Evolutionary conservation across 2,888 invertebrate species (phyloP).

Genomic region (Mythimna impura): DNA sequence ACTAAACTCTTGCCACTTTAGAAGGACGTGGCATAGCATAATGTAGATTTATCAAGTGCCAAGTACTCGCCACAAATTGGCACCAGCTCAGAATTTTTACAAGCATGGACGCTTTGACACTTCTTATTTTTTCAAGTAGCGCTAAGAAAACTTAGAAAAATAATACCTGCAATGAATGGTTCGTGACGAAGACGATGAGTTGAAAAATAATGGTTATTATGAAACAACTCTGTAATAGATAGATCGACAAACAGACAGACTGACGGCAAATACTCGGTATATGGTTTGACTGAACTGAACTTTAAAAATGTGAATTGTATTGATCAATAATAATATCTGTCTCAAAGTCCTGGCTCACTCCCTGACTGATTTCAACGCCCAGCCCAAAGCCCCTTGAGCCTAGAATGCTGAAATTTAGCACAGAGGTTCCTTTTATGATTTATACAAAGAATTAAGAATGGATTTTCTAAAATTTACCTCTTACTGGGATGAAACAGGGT

Average conservation of each 20-base stretch:
- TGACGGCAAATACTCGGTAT: no score
- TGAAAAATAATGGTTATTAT: background rate
- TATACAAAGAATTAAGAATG: no score
- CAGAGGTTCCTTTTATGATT: no score
- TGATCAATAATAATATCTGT: no score
- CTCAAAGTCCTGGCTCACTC: no score
- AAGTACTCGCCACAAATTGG: slow-evolving; percentile 59
- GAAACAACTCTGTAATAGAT: background rate
- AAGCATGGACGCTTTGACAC: slow-evolving; percentile 42
- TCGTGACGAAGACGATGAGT: background rate
- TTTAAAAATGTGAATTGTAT: no score
- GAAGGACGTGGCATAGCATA: slow-evolving; percentile 51
- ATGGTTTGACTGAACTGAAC: no score
- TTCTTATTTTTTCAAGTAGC: slow-evolving; percentile 34
- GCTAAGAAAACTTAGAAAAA: background rate
- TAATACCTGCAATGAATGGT: background rate
- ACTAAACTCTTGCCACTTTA: slow-evolving; percentile 36
- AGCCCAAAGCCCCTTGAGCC: no score
- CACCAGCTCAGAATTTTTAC: slow-evolving; percentile 56
- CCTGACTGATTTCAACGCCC: no score
- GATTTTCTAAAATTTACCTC: no score
- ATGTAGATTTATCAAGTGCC: slow-evolving; percentile 60
- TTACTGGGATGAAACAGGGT: no score
- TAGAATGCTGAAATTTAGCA: no score
- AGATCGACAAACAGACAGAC: background rate